Conservation (phyloP, 23 tunicate species). For the Botrylloides violaceus region DNA sequence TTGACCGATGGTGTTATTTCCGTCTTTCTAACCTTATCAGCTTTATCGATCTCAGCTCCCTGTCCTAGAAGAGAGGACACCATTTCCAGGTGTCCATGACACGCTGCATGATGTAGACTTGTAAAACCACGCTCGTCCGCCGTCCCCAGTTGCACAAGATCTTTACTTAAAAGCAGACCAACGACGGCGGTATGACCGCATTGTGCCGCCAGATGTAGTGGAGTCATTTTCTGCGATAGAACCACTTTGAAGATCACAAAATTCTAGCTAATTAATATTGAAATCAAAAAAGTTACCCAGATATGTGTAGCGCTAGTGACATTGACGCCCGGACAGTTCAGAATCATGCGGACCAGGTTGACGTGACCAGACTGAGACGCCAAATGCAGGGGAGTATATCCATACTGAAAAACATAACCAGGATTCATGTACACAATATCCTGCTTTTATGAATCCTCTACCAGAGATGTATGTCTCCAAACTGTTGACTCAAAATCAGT, state of each 20-base stretch:
- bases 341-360: conserved; percentile 84
- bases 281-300: conserved; percentile 30
- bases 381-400: conserved; percentile 82
- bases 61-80: conserved; percentile 72
- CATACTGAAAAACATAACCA: conserved; percentile 64
- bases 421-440: too few relatives aligned
- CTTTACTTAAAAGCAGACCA: conserved; percentile 66
- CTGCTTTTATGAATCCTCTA: too few relatives aligned
- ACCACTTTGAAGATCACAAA: background rate
- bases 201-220: conserved; percentile 76
- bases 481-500: too few relatives aligned
- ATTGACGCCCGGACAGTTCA: conserved; percentile 77
- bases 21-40: conserved; percentile 57
- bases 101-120: conserved; percentile 85
- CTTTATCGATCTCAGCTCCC: conserved; percentile 58
- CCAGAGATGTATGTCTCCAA: too few relatives aligned
- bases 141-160: conserved; percentile 53
- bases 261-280: too few relatives aligned
- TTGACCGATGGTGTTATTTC: too few relatives aligned
- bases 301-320: conserved; percentile 43
- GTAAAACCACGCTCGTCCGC: conserved; percentile 50
- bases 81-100: conserved; percentile 77
- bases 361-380: conserved; percentile 98
- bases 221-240: conserved; percentile 59
- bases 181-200: conserved; percentile 84